Evolutionary conservation across 2,113 vertebrate species (phyloP), one percentile per base, ranked within the genome.

Genomic region (Apus apus): DNA sequence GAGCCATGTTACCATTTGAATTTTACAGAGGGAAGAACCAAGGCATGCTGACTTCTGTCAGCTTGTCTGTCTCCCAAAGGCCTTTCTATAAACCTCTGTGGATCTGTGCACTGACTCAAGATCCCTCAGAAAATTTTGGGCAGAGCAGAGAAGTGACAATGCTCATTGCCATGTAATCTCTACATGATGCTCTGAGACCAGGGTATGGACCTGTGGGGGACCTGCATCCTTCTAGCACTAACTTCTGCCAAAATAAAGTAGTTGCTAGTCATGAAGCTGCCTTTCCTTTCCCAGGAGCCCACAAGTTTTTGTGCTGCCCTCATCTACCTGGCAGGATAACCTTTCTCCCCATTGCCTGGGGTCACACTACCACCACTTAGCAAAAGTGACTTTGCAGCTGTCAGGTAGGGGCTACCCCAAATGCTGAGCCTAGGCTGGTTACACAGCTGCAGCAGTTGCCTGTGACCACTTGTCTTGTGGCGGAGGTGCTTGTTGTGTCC

Each of bases 301-400:
- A 38, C 30, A 32, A 19, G 19, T 15, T 70, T 71, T 77, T 36
- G 43, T 64, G 60, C 77, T 72, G 6, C 43, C 30, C 66, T 90
- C 54, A 18, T 15, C 18, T 74, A n/a, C 38, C 54, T 68, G 32
- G 16, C 25, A 56, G 50, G 29, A 12, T 25, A 30, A 9, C 53
- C 45, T 76, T 67, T 46, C 9, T 70, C 29, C 62, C 62, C n/a
- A 2, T 23, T 27, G 17, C 30, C 22, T 50, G 58, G 60, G 34
- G 14, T 73, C 36, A 43, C 8, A 25, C 14, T 0, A 1, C 5
- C 9, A 56, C 11, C 15, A 4, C 38, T 71, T 53, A 71, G 32
- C 21, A 20, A 34, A 67, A 93, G 34, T 36, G 15, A n/a, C 62
- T 75, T 67, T 38, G 53, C 9, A 56, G 54, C 48, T 16, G 3